Base-by-base conservation (phyloP, 2,888 invertebrate genomes). In the Drosophila ochracea region DNA sequence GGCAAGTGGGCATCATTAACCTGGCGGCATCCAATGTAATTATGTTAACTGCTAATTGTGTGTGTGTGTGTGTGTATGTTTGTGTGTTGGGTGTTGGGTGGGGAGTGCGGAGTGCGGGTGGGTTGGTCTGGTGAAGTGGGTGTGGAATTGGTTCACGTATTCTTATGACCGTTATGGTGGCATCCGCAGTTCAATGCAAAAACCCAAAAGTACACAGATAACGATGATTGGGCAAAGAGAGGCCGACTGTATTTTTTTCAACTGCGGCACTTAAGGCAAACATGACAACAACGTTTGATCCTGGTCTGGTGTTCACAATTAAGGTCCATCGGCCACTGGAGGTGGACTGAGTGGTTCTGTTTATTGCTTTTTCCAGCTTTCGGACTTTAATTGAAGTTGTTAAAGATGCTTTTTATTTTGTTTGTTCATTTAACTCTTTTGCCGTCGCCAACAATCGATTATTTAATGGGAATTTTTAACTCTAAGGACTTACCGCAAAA, bases 41-140 rank as follows among this genome's bases (percentile, higher is more conserved):
- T 85, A 79, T 72, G 70, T 69, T 72, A 82, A 77, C 84, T 78
- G 89, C 84, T 85, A 89, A 89, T 85, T 85, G 89, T 70, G 68
- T 71, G 65, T 43, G 75, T 60, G 54, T 49, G 47, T 21, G 52
- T 60, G 53, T 31, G 31, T 19, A 1, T 4, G 31, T 13, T 6
- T 19, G 63, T 43, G 21, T 1, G 6, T 1, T 13, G 4, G 0
- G 16, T 25, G 25, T 25, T n/a, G n/a, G n/a, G n/a, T n/a, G n/a
- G n/a, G n/a, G n/a, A 13, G 35, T 13, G 35, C 35, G 35, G 35
- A 35, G 21, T 13, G n/a, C 3, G 19, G 10, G 11, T 6, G 6
- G 21, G 21, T 43, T 47, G 4, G 21, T 47, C 7, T 4, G 47
- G 25, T 3, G 5, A 19, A 19, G 16, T 55, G 30, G 47, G 31